Percentiles rank a stretch among this genome's conserved stretches.
These are phyloP conservation scores for Gibbula magus DNA, from an alignment of 2,888 invertebrate genomes.

Conservation along the genomic window DNA sequence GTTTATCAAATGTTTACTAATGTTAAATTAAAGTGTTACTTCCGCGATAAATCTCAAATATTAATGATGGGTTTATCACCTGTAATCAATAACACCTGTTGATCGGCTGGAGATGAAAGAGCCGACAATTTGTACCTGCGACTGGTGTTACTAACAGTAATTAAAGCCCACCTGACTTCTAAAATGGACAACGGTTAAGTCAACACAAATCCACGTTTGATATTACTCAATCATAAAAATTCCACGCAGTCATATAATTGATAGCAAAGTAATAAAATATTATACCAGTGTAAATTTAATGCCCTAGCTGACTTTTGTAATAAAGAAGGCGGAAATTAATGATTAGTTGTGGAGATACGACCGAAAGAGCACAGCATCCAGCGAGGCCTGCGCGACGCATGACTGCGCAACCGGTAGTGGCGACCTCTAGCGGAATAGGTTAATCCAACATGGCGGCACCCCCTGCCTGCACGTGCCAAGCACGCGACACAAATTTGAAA, in stretches of 20 bases:
- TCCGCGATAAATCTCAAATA: too few relatives aligned
- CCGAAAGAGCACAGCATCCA: background rate
- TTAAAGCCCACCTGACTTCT: background rate
- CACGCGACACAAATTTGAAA: conserved; percentile 13
- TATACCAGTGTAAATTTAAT: too few relatives aligned
- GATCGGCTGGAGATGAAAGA: background rate
- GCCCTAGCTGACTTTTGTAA: background rate
- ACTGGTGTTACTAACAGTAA: conserved; percentile 5
- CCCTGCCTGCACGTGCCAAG: background rate
- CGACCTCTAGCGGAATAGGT: background rate
- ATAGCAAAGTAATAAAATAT: too few relatives aligned
- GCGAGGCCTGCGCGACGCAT: background rate
- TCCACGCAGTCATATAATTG: too few relatives aligned
- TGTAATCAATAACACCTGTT: background rate
- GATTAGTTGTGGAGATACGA: background rate
- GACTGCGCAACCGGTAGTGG: background rate
- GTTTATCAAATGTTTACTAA: too few relatives aligned
- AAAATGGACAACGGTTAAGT: background rate
- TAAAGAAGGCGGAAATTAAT: background rate
- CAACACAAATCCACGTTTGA: too few relatives aligned
- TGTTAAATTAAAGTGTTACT: too few relatives aligned
- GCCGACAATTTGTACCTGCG: background rate
- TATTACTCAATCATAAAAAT: too few relatives aligned
- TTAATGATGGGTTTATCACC: too few relatives aligned
- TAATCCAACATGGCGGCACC: background rate